Percentiles rank a stretch among this genome's conserved stretches.
Evolutionary conservation across 2,113 vertebrate species (phyloP).

Genomic region (Stegastes partitus): DNA sequence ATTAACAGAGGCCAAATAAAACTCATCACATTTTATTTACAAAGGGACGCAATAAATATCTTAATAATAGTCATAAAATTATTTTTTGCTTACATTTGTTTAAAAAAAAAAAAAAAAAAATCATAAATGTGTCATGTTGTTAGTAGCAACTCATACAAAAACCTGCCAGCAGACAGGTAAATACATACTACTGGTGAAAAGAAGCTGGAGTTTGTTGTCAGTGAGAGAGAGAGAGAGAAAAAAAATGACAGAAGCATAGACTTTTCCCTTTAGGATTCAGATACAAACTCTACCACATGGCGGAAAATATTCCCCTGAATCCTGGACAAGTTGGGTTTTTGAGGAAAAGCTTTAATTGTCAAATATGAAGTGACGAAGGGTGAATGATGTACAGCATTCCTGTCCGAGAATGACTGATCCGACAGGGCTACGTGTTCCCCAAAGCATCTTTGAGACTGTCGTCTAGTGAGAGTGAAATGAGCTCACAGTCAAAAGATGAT

Average conservation of each 20-base stretch:
- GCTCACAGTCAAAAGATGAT: constrained; percentile 28
- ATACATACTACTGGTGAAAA: constrained; percentile 73
- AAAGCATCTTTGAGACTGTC: constrained; percentile 47
- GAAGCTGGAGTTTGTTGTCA: constrained; percentile 46
- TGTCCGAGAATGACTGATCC: constrained; percentile 23
- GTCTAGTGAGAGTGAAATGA: constrained; percentile 40
- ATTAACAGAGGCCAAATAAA: constrained; percentile 89
- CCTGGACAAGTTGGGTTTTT: constrained; percentile 28
- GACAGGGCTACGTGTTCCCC: constrained; percentile 12
- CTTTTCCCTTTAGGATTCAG: constrained; percentile 46
- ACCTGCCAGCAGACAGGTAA: constrained; percentile 73
- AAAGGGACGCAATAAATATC: constrained; percentile 90
- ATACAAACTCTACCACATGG: constrained; percentile 3
- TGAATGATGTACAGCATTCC: constrained; percentile 27
- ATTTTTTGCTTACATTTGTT: constrained; percentile 87
- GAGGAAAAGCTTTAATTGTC: constrained; percentile 42
- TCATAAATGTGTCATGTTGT: constrained; percentile 87
- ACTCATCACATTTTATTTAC: constrained; percentile 89
- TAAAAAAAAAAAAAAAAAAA: constrained; percentile 61
- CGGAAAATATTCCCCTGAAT: constrained; percentile 37
- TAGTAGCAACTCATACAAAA: constrained; percentile 85
- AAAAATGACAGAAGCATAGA: constrained; percentile 30
- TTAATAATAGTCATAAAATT: constrained; percentile 90
- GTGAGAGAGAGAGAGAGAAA: constrained; percentile 35
- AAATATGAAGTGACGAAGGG: constrained; percentile 19